Evolutionary conservation across 2,113 vertebrate genomes (phyloP).

Genomic region (Chaetodon auriga): DNA sequence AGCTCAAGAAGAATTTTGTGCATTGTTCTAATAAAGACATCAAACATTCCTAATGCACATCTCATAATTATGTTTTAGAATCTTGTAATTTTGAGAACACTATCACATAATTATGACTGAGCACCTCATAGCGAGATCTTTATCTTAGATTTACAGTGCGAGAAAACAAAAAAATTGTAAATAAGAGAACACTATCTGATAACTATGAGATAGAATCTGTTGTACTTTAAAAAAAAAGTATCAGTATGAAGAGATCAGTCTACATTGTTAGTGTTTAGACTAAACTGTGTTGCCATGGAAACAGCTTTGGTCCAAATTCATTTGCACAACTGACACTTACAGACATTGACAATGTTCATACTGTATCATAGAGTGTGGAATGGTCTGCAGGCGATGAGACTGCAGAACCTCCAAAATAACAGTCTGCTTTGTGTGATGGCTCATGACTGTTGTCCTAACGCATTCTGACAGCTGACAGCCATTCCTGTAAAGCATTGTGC

Average conservation of each 20-base stretch:
- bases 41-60: neutral
- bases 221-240: neutral
- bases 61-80: neutral
- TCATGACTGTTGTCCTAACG: neutral
- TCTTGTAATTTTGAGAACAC: neutral
- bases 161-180: neutral
- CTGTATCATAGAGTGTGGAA: neutral
- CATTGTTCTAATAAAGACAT: too few species aligned
- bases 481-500: neutral
- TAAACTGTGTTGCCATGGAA: neutral
- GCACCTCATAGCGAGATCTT: neutral
- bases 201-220: neutral
- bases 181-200: neutral
- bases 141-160: neutral
- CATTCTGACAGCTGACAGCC: neutral
- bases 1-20: neutral
- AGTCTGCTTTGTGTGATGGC: neutral
- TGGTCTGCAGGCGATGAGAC: too few species aligned
- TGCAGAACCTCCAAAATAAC: too few species aligned
- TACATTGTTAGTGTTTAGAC: neutral
- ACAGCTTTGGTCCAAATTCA: neutral
- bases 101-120: neutral
- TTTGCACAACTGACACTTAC: neutral
- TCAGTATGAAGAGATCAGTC: neutral
- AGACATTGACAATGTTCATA: too few species aligned